Percentiles rank a stretch among this genome's conserved stretches.
These are phyloP conservation scores for Nanorana parkeri DNA, from an alignment of 2,113 vertebrate genomes.

Conservation along the genomic window DNA sequence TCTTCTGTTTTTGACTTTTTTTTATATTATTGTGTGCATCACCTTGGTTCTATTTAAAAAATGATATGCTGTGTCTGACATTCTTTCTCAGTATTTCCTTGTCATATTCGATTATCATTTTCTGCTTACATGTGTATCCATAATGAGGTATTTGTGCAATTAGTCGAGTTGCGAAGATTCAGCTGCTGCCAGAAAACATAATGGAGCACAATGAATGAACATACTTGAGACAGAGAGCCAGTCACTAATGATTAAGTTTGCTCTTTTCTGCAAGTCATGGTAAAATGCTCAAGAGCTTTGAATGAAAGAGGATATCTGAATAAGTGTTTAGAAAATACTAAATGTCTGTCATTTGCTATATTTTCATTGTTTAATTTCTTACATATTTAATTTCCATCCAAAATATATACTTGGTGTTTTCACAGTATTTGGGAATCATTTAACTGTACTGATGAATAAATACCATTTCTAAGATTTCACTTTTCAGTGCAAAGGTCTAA, in stretches of 20 bases:
- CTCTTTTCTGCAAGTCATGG: constrained; percentile 48
- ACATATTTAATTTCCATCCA: no score
- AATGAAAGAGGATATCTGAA: constrained; percentile 52
- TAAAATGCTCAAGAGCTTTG: constrained; percentile 56
- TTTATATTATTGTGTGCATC: no score
- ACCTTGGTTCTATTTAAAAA: no score
- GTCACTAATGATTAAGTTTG: constrained; percentile 18
- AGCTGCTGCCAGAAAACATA: constrained; percentile 18
- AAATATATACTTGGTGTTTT: no score
- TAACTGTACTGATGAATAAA: no score
- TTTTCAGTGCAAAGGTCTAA: no score
- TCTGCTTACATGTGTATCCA: background rate
- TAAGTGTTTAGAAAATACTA: background rate
- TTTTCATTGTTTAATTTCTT: no score
- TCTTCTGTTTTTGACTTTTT: no score
- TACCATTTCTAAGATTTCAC: no score
- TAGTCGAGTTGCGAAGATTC: constrained; percentile 48
- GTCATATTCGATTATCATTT: background rate
- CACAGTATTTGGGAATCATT: no score
- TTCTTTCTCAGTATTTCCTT: background rate
- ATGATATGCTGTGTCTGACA: background rate
- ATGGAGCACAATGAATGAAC: constrained; percentile 12
- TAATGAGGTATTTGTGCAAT: constrained; percentile 17
- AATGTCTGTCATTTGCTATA: background rate
- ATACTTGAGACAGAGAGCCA: constrained; percentile 52